A percentile compares a stretch with the other conserved stretches of the same genome.
Evolutionary conservation across 2,113 vertebrate species (phyloP).

Genomic region (Copsychus sechellarum): DNA sequence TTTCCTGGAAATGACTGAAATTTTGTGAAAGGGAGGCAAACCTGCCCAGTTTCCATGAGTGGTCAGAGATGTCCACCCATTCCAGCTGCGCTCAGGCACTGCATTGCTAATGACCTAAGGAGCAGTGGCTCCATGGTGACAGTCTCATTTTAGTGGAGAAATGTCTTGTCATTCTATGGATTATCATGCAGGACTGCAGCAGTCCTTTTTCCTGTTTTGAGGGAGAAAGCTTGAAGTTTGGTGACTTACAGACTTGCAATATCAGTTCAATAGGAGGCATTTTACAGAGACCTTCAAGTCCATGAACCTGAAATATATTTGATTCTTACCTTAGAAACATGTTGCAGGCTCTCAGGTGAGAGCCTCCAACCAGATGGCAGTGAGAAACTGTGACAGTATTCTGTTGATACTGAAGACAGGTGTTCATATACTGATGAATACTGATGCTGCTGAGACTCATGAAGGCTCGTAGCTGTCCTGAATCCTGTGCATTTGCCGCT

Average conservation of each 20-base stretch:
- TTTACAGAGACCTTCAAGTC: background rate
- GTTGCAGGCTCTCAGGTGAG: background rate
- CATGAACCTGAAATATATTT: background rate
- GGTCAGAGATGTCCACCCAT: background rate
- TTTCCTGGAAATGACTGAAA: background rate
- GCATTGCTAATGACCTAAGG: background rate
- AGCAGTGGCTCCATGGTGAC: background rate
- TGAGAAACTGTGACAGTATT: background rate
- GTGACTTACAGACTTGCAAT: background rate
- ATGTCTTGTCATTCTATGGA: background rate
- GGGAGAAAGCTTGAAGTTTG: background rate
- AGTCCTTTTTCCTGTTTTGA: background rate
- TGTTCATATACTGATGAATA: background rate
- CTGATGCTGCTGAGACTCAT: background rate
- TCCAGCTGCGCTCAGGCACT: background rate
- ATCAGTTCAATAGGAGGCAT: background rate
- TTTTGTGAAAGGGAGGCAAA: background rate
- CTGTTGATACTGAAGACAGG: background rate
- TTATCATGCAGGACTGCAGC: background rate
- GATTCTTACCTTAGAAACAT: background rate
- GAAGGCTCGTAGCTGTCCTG: rapidly evolving
- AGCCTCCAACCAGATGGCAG: background rate
- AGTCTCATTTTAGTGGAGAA: background rate
- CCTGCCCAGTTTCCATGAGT: background rate
- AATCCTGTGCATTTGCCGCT: background rate